Evolutionary conservation across 2,888 invertebrate genomes (phyloP).

Genomic region (Branchellion lobata): DNA sequence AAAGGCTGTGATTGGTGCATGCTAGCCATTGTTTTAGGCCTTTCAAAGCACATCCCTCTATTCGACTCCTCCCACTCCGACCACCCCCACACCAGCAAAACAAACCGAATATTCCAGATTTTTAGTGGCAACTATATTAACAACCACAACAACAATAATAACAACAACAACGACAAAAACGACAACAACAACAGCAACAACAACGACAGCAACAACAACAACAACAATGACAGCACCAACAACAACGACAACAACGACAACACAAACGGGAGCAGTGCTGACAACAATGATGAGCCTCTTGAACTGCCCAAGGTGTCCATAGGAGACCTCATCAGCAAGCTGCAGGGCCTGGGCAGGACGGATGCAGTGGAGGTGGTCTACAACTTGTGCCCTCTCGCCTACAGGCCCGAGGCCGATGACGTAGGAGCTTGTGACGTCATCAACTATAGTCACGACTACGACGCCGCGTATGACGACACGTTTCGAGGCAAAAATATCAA

Average conservation of each 20-base stretch:
- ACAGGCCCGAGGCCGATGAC: slow-evolving; percentile 99
- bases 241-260: not conserved
- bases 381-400: slow-evolving; percentile 70
- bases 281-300: not conserved
- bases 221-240: not conserved
- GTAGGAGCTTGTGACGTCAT: slow-evolving; percentile 98
- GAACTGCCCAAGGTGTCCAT: slow-evolving; percentile 61
- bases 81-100: slow-evolving; percentile 57
- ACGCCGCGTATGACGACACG: not conserved
- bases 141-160: not conserved
- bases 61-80: slow-evolving; percentile 60
- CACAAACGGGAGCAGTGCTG: not conserved
- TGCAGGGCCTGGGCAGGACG: slow-evolving; percentile 68
- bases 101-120: slow-evolving; percentile 64
- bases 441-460: not conserved
- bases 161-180: not conserved
- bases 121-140: slow-evolving; percentile 61
- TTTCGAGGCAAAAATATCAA: not conserved
- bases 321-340: slow-evolving; percentile 67
- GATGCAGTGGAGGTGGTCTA: slow-evolving; percentile 69
- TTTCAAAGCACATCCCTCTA: slow-evolving; percentile 66
- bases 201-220: not conserved
- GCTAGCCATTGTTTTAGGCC: slow-evolving; percentile 65
- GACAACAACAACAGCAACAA: not conserved
- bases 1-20: slow-evolving; percentile 68